phyloP scores from a whole-genome alignment of 2,888 invertebrate genomes.

The Drosophila stalkeri region DNA sequence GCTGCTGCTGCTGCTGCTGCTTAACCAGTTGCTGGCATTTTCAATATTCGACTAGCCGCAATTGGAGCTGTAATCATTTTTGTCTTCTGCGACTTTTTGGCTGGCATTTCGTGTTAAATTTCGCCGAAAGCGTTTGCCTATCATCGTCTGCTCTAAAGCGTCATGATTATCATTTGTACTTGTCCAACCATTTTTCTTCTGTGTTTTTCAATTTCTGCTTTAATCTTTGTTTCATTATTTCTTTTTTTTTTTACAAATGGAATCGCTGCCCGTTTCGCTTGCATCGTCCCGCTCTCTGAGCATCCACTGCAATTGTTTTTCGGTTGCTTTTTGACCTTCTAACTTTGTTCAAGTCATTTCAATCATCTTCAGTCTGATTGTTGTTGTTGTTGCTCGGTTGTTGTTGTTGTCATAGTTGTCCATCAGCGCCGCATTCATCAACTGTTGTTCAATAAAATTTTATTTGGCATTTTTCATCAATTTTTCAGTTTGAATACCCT shows the following conservation, averaged over 20 bases:
- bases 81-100: slow-evolving; percentile 18
- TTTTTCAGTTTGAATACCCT: slow-evolving; percentile 9
- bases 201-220: slow-evolving; percentile 20
- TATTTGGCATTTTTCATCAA: slow-evolving; percentile 43
- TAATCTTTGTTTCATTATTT: slow-evolving; percentile 26
- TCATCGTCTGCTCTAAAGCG: slow-evolving; percentile 59
- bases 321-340: slow-evolving; percentile 59
- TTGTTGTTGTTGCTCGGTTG: slow-evolving; percentile 27
- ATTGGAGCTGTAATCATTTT: slow-evolving; percentile 46
- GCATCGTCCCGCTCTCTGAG: slow-evolving; percentile 9
- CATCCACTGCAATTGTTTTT: slow-evolving; percentile 23
- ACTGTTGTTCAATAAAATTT: slow-evolving; percentile 50
- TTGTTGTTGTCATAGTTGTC: slow-evolving; percentile 45
- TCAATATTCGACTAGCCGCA: slow-evolving; percentile 33
- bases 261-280: slow-evolving; percentile 12
- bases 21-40: slow-evolving; percentile 48
- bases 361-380: slow-evolving; percentile 43
- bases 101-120: slow-evolving; percentile 65
- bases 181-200: slow-evolving; percentile 35
- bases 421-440: slow-evolving; percentile 46
- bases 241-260: slow-evolving; percentile 63
- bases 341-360: slow-evolving; percentile 43
- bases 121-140: slow-evolving; percentile 71
- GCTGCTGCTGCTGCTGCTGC: background rate
- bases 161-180: slow-evolving; percentile 62